Conservation (phyloP, 1,140 invertebrate genomes). For the Leptopilina boulardi region DNA sequence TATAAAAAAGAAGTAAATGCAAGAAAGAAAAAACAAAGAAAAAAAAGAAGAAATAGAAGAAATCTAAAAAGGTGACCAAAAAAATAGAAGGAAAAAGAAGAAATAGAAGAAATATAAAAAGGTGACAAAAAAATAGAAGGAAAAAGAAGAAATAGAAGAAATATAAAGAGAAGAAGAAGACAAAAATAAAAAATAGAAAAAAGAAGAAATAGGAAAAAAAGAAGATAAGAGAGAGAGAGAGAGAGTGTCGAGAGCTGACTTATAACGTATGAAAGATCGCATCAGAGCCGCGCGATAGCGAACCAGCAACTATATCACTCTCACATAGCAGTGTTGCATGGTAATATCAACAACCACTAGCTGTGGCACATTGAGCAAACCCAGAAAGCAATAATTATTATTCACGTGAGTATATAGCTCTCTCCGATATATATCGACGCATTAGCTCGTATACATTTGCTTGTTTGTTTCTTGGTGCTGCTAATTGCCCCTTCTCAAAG, state of each 20-base stretch:
- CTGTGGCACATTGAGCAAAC: slow-evolving; percentile 7
- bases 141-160: no score
- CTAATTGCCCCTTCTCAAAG: slow-evolving; percentile 58
- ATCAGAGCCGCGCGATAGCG: slow-evolving; percentile 63
- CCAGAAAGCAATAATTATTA: slow-evolving; percentile 54
- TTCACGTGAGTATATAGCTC: slow-evolving; percentile 41
- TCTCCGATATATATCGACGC: slow-evolving; percentile 52
- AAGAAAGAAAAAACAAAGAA: no score
- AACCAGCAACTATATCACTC: slow-evolving; percentile 59
- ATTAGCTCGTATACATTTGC: slow-evolving; percentile 59
- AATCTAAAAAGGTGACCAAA: no score
- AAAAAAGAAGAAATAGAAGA: no score
- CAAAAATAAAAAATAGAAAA: not conserved
- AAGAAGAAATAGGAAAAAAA: slow-evolving; percentile 54
- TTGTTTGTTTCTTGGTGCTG: slow-evolving; percentile 55
- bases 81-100: no score
- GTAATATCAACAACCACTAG: slow-evolving; percentile 18
- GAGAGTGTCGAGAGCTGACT: slow-evolving; percentile 53
- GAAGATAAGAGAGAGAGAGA: slow-evolving; percentile 33
- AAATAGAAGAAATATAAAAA: no score
- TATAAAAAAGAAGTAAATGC: no score
- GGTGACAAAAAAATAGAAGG: no score
- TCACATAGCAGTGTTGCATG: slow-evolving; percentile 37
- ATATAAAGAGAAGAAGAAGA: no score
- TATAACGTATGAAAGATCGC: slow-evolving; percentile 66